These are phyloP conservation scores for Ctenochaetus hawaiiensis DNA, from an alignment of 2,797 vertebrate species.

Conservation along the genomic window DNA sequence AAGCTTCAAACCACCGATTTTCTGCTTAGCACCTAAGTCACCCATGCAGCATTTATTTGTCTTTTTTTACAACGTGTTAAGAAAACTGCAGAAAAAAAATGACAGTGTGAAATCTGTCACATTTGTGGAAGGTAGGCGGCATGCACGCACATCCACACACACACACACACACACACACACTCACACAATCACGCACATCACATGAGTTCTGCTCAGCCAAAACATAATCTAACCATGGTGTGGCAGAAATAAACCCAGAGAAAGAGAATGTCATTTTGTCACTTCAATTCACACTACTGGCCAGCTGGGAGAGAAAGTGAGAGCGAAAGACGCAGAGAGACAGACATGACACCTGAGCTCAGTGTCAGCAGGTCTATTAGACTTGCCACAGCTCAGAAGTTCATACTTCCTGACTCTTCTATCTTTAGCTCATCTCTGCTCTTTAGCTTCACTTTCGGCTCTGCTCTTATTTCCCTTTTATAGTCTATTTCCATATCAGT, in stretches of 20 bases:
- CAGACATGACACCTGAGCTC: conserved; percentile 50
- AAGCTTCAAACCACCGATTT: conserved; percentile 2
- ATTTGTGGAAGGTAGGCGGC: conserved; percentile 29
- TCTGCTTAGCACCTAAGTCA: conserved; percentile 8
- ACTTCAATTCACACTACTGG: conserved; percentile 58
- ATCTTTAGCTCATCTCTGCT: conserved; percentile 49
- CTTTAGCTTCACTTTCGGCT: conserved; percentile 5
- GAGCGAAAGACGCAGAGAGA: conserved; percentile 13
- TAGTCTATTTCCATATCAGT: conserved; percentile 6
- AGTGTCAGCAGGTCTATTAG: conserved; percentile 65
- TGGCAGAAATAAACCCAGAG: conserved; percentile 16
- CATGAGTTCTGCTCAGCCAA: conserved; percentile 18
- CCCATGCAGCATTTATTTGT: conserved; percentile 1
- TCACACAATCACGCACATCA: conserved; percentile 17
- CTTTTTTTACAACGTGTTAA: conserved; percentile 21
- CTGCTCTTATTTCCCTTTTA: neutral
- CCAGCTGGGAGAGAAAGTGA: conserved; percentile 38
- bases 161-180: neutral
- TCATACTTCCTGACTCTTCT: conserved; percentile 41
- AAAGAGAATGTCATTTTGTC: conserved; percentile 55
- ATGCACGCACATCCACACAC: neutral
- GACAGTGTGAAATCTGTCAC: conserved; percentile 29
- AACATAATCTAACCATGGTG: conserved; percentile 32
- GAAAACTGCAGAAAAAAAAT: conserved; percentile 43
- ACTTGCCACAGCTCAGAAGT: conserved; percentile 46